A percentile compares a stretch with the other conserved stretches of the same genome.
Evolutionary conservation across 2,797 vertebrate genomes (phyloP).

Genomic region (Pterois miles): DNA sequence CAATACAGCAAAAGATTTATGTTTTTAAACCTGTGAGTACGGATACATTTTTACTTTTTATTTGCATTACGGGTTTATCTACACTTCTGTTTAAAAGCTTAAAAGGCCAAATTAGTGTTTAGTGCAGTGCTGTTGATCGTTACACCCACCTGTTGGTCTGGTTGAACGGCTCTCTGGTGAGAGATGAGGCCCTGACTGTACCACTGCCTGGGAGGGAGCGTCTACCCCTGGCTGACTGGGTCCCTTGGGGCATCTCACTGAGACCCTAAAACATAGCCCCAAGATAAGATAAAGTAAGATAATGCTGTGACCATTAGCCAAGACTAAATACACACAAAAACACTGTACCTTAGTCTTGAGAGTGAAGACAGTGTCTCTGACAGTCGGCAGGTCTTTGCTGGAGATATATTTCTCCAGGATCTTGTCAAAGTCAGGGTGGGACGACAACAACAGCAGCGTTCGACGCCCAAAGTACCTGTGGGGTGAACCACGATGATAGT

Average conservation of each 20-base stretch:
- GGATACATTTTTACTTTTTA: neutral
- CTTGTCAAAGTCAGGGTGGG: constrained; percentile 91
- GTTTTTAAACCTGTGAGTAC: neutral
- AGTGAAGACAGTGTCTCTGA: constrained; percentile 87
- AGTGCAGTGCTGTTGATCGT: neutral
- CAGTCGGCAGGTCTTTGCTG: constrained; percentile 88
- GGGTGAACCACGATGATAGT: neutral
- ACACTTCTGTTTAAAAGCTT: neutral
- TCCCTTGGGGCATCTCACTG: constrained; percentile 89
- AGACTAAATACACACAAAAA: neutral
- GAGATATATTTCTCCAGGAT: constrained; percentile 88
- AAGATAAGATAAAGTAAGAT: too few relatives aligned
- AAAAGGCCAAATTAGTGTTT: neutral
- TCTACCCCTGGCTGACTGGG: constrained; percentile 89
- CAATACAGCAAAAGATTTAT: neutral
- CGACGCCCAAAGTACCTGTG: constrained; percentile 91
- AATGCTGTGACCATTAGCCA: neutral
- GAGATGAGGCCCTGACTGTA: constrained; percentile 86
- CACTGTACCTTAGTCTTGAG: constrained; percentile 89
- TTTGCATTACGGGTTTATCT: neutral
- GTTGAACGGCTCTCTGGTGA: constrained; percentile 85
- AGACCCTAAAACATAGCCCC: constrained; percentile 93
- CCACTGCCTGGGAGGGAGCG: constrained; percentile 87
- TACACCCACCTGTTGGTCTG: constrained; percentile 83
- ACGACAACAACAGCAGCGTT: constrained; percentile 91